A percentile compares a stretch with the other conserved stretches of the same genome.
phyloP scores from a whole-genome alignment of 1,140 invertebrate genomes.

The Ephestia elutella region DNA sequence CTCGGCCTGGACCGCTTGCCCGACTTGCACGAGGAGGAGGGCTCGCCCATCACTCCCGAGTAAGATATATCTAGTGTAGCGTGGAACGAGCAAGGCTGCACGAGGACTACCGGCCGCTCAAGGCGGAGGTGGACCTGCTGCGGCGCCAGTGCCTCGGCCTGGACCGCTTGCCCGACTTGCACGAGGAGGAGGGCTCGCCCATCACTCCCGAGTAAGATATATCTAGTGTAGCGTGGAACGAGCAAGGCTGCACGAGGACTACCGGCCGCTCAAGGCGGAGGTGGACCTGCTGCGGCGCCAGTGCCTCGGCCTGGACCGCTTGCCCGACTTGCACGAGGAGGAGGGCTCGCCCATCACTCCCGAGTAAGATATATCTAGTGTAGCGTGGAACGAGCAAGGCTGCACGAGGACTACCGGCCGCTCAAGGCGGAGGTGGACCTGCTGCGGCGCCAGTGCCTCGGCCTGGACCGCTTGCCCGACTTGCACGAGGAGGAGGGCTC shows the following conservation, averaged over 20 bases:
- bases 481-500: constrained; percentile 94
- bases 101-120: constrained; percentile 94
- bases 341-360: constrained; percentile 91
- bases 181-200: constrained; percentile 93
- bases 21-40: constrained; percentile 93
- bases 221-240: no score
- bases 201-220: constrained; percentile 88
- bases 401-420: constrained; percentile 95
- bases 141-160: constrained; percentile 90
- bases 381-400: no score
- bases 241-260: constrained; percentile 96
- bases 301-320: constrained; percentile 89
- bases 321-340: constrained; percentile 93
- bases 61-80: no score
- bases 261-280: constrained; percentile 92
- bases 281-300: constrained; percentile 91
- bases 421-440: constrained; percentile 94
- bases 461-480: constrained; percentile 90
- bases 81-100: no score
- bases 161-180: constrained; percentile 89
- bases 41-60: constrained; percentile 91
- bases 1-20: constrained; percentile 91
- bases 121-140: constrained; percentile 93
- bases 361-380: constrained; percentile 87
- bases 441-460: constrained; percentile 89